Conservation (phyloP, 64 coral and sea anemone species). For the Anthopleura sola region DNA sequence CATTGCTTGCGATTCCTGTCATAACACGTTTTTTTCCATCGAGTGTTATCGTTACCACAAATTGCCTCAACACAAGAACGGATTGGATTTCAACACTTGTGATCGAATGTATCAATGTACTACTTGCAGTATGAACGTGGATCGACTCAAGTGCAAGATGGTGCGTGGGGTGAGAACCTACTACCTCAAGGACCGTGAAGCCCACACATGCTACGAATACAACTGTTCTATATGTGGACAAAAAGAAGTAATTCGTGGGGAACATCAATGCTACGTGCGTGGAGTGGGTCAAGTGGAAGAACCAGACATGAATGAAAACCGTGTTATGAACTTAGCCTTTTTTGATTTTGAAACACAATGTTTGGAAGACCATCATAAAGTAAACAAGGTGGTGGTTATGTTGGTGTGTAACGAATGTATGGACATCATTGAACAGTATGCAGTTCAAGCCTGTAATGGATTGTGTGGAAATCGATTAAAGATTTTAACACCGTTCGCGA, state of each 20-base stretch:
- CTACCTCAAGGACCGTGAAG: not conserved
- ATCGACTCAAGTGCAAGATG: too few relatives aligned
- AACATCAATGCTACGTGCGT: not conserved
- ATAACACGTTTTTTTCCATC: too few relatives aligned
- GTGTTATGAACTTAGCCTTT: not conserved
- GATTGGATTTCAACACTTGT: too few relatives aligned
- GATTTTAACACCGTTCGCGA: not conserved
- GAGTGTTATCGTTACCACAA: too few relatives aligned
- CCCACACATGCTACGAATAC: not conserved
- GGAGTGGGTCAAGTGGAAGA: not conserved
- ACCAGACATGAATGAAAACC: not conserved
- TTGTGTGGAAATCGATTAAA: not conserved
- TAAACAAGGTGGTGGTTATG: not conserved
- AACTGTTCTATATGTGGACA: not conserved
- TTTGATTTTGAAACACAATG: conserved; percentile 6
- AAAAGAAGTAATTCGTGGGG: not conserved
- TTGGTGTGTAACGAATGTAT: not conserved
- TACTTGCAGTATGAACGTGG: too few relatives aligned
- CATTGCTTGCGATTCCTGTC: too few relatives aligned
- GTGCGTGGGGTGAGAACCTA: not conserved
- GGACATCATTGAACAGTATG: not conserved
- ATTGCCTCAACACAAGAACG: too few relatives aligned
- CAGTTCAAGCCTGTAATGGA: not conserved
- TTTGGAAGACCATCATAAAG: not conserved
- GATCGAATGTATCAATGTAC: too few relatives aligned